Percentiles rank a stretch among this genome's conserved stretches.
phyloP scores from a whole-genome alignment of 92 coral and sea anemone genomes.

The Porites rus region DNA sequence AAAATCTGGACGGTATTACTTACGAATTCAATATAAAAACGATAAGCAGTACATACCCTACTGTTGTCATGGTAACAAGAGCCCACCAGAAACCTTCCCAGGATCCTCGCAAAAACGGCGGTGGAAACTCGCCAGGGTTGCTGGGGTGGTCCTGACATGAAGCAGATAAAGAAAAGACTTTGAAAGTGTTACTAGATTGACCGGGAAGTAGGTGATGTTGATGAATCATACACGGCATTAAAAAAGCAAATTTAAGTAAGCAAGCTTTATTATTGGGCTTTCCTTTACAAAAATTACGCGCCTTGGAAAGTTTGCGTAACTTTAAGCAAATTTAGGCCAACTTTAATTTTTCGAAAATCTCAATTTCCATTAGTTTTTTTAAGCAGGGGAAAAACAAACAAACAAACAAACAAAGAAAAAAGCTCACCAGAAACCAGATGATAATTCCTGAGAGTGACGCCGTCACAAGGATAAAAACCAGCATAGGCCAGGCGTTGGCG shows the following conservation, averaged over 20 bases:
- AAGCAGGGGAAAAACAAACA: neutral
- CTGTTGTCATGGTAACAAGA: slow-evolving; percentile 97
- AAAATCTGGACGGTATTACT: neutral
- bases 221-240: too few species aligned
- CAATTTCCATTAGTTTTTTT: too few species aligned
- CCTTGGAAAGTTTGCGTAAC: too few species aligned
- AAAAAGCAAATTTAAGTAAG: too few species aligned
- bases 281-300: too few species aligned
- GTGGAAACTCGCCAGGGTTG: slow-evolving; percentile 92
- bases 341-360: too few species aligned
- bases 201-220: too few species aligned
- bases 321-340: too few species aligned
- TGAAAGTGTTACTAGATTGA: too few species aligned
- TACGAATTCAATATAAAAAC: neutral
- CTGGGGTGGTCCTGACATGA: slow-evolving; percentile 81
- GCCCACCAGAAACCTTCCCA: slow-evolving; percentile 99
- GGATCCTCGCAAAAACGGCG: slow-evolving; percentile 91
- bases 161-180: neutral
- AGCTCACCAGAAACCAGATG: slow-evolving; percentile 93
- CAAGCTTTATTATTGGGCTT: too few species aligned
- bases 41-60: slow-evolving; percentile 60
- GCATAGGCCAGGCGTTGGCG: slow-evolving; percentile 92
- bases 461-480: slow-evolving; percentile 81
- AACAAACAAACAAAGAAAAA: neutral
- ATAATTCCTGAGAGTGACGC: slow-evolving; percentile 93